Evolutionary conservation across 2,888 invertebrate species (phyloP).

Genomic region (Nomada lathburiana): DNA sequence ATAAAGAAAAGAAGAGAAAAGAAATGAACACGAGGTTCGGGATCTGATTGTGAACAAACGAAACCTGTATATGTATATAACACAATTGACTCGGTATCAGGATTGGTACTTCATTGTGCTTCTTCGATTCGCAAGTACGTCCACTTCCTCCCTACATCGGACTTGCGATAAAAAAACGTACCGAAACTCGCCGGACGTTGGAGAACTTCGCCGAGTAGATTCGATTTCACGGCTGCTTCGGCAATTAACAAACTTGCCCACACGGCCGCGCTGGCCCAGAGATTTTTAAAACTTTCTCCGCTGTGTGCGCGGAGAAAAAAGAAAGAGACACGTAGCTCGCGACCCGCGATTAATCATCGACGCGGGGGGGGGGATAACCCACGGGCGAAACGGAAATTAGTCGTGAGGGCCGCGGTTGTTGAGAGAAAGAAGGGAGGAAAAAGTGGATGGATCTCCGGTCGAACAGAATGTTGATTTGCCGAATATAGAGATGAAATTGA

Average conservation of each 20-base stretch:
- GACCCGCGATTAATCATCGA: conserved; percentile 4
- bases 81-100: conserved; percentile 41
- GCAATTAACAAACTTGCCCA: conserved; percentile 36
- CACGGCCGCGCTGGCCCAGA: background rate
- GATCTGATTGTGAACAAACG: conserved; percentile 18
- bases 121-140: conserved; percentile 57
- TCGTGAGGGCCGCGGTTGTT: too few relatives aligned
- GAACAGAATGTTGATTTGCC: too few relatives aligned
- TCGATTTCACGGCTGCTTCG: conserved; percentile 44
- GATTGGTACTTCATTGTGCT: conserved; percentile 68
- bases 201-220: conserved; percentile 36
- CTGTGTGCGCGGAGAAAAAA: background rate
- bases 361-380: too few relatives aligned
- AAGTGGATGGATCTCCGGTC: too few relatives aligned
- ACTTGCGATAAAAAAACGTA: conserved; percentile 50
- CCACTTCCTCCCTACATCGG: conserved; percentile 46
- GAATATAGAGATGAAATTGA: too few relatives aligned
- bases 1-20: background rate
- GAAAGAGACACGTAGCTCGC: background rate
- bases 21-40: background rate
- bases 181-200: conserved; percentile 30
- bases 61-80: conserved; percentile 38
- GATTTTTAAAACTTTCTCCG: background rate
- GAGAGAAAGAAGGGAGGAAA: background rate
- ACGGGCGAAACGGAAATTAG: background rate